A percentile compares a stretch with the other conserved stretches of the same genome.
Conservation (phyloP, 2,113 vertebrate genomes). For the Amblyornis subalaris region DNA sequence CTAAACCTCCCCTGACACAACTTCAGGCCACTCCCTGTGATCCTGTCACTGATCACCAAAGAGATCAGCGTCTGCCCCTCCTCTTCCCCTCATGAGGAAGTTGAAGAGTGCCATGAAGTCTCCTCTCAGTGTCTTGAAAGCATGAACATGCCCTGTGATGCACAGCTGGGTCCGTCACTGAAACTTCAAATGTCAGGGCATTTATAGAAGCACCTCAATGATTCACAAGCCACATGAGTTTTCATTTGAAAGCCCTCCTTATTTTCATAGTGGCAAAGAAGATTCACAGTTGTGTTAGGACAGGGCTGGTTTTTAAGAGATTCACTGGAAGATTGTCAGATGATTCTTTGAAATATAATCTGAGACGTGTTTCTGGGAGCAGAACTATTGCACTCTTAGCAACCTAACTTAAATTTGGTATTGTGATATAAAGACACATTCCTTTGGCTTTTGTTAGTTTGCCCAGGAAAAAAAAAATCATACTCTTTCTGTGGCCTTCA, state of each 20-base stretch:
- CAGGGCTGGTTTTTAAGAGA: not conserved
- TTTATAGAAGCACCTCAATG: not conserved
- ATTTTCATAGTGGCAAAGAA: not conserved
- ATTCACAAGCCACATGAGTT: not conserved
- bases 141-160: not conserved
- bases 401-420: not conserved
- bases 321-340: not conserved
- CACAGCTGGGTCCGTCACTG: not conserved
- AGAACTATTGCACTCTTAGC: not conserved
- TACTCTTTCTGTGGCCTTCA: constrained; percentile 18
- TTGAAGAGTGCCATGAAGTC: not conserved
- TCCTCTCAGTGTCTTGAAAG: not conserved
- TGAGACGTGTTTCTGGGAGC: not conserved
- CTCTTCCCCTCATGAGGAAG: not conserved
- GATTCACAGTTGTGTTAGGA: not conserved
- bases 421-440: not conserved
- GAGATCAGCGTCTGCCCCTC: not conserved
- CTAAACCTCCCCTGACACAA: not conserved
- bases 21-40: rapidly evolving
- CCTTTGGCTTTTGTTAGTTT: constrained; percentile 30
- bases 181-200: not conserved
- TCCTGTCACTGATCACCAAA: not conserved
- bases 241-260: not conserved
- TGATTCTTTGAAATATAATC: constrained; percentile 17
- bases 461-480: not conserved